phyloP scores from a whole-genome alignment of 2,888 invertebrate species.

The Plemyria rubiginata region DNA sequence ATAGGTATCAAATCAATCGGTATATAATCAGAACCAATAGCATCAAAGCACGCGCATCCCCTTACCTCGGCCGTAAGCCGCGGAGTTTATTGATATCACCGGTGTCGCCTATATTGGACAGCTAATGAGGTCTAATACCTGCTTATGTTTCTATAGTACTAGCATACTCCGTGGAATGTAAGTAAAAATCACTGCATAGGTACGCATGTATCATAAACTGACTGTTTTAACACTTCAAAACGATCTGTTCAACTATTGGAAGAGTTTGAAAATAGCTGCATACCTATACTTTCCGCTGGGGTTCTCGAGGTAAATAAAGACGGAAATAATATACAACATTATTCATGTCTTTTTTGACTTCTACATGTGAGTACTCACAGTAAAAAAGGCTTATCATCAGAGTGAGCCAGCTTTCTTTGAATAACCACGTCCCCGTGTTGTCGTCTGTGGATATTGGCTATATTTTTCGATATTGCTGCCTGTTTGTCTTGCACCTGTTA shows the following conservation, averaged over 20 bases:
- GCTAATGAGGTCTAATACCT: conserved; percentile 4
- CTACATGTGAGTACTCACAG: not conserved
- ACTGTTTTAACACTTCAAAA: no score
- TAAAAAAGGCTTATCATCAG: not conserved
- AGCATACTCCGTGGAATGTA: no score
- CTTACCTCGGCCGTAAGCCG: conserved; percentile 55
- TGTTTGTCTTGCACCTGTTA: conserved; percentile 69
- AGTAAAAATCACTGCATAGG: no score
- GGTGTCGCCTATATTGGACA: conserved; percentile 56
- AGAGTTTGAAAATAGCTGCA: no score
- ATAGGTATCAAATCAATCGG: conserved; percentile 48
- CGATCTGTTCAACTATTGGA: no score
- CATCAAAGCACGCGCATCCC: conserved; percentile 60
- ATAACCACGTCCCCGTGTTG: not conserved
- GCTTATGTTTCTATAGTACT: not conserved
- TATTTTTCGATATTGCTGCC: conserved; percentile 69
- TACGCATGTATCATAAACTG: no score
- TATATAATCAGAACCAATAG: conserved; percentile 69
- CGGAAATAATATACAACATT: no score
- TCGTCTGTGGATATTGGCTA: conserved; percentile 41
- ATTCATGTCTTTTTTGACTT: not conserved
- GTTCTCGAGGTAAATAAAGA: no score
- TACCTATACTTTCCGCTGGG: no score
- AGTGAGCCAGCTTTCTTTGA: conserved; percentile 5
- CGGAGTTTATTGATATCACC: conserved; percentile 64